A percentile compares a stretch with the other conserved stretches of the same genome.
phyloP scores from a whole-genome alignment of 2,797 vertebrate genomes.

The Hipposideros larvatus region DNA sequence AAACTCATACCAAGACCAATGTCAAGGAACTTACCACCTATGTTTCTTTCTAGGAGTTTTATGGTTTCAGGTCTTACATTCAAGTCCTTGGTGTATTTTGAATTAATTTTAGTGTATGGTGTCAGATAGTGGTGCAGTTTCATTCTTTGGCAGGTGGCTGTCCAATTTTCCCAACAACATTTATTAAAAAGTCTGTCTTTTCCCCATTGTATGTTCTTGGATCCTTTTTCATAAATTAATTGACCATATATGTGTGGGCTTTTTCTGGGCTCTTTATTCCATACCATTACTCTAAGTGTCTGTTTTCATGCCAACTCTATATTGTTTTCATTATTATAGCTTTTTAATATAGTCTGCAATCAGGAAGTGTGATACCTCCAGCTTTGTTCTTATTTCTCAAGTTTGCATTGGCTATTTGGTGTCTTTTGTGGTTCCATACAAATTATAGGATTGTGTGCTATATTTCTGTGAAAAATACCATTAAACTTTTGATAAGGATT shows the following conservation, averaged over 20 bases:
- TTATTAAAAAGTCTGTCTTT: too few species aligned
- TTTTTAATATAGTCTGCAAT: neutral
- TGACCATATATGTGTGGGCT: neutral
- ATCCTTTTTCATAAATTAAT: neutral
- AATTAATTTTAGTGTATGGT: too few species aligned
- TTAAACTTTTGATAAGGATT: neutral
- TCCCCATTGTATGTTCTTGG: too few species aligned
- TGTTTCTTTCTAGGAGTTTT: too few species aligned
- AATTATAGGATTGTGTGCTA: neutral
- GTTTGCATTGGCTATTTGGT: neutral
- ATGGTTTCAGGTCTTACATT: too few species aligned
- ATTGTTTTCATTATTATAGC: neutral
- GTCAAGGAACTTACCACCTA: too few species aligned
- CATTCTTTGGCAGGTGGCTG: too few species aligned
- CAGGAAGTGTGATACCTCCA: neutral
- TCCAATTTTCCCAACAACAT: neutral
- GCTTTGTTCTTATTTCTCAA: neutral
- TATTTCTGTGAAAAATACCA: neutral
- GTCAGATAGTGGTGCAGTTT: too few species aligned
- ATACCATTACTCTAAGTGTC: neutral
- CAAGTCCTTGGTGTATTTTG: too few species aligned
- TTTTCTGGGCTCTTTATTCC: neutral
- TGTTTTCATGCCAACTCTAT: neutral
- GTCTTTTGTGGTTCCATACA: neutral
- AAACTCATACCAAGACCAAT: too few species aligned